Base-by-base conservation (phyloP, 2,797 vertebrate species). In the Lindbergichthys nudifrons region DNA sequence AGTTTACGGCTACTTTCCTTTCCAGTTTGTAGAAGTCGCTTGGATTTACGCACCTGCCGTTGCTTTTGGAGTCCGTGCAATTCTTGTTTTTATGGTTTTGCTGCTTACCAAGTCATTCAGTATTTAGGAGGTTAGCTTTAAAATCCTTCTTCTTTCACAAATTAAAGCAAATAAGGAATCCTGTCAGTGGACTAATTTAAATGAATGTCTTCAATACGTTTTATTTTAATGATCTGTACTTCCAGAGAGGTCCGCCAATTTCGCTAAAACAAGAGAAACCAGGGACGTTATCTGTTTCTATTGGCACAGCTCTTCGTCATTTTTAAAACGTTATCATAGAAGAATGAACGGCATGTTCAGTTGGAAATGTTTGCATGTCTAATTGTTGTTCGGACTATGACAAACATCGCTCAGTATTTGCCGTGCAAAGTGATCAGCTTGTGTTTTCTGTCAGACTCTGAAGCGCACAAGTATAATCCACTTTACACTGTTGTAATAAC, bases 391-490 rank as follows among this genome's bases (percentile, higher is more conserved):
- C 54, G 50, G 43, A 64, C 30, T 3, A 2, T 16, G 65, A 39
- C 61, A 71, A 26, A 70, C 48, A 15, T 53, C 39, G 61, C 50
- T 76, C 26, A 3, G 0, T n/a, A 7, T 63, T 43, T 5, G 43
- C 69, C 36, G 72, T 46, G 86, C 73, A 68, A 80, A 85, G 80
- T 63, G 53, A n/a, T 1, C 56, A 51, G 59, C 48, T 21, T 2
- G 59, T 45, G 48, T 51, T 50, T 46, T 56, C 16, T 7, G 39
- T 41, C 50, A 3, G 47, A 15, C 46, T 58, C 6, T 50, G 47
- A 39, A 50, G 63, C 50, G 68, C 63, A 59, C 0, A 2, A 54
- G 30, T 1, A 30, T 3, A 47, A 64, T 48, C 48, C 66, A 47
- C 70, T 62, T 41, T 21, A 45, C 41, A 19, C 52, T 41, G 3